Evolutionary conservation across 2,797 vertebrate species (phyloP), one percentile per base, ranked within the genome.

Genomic region (Dicrostonyx torquatus): DNA sequence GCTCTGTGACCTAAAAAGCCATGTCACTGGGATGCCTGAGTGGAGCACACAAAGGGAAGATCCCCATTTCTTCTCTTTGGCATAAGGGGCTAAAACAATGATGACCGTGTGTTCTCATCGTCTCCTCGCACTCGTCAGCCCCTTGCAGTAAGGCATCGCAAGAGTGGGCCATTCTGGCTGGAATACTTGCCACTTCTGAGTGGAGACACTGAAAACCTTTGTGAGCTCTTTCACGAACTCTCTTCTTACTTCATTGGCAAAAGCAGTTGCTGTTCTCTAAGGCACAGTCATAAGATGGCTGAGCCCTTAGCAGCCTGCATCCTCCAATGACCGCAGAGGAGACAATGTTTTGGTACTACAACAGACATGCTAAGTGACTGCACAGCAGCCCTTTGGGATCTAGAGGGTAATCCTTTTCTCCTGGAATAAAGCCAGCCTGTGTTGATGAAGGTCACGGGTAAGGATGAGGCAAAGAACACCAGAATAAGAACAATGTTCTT

Each of bases 1-100:
- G 72, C 18, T 84, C 22, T 8, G 2, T 83, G 75, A 90, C 66
- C 37, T 96, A 98, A 70, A 73, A 89, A 89, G 53, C 4, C 22
- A 0, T 48, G n/a, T 84, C 68, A 34, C 15, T 62, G 26, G 24
- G n/a, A 15, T 17, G 58, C 40, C 48, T 55, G 75, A 40, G 29
- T 64, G 14, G 6, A 60, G 11, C 5, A 5, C 15, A 45, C 26
- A 60, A 5, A 11, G 17, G 5, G 72, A 83, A 87, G 70, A 24
- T 9, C 0, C 40, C 10, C 45, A n/a, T n/a, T 14, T 88, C 79
- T 82, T 53, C 34, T 87, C 8, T 55, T 78, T 80, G 34, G 34
- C 31, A 68, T 18, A 22, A 68, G 24, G 50, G 45, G 2, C 12
- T 14, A 77, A 92, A 90, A 64, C 2, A n/a, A 12, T 76, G 31